phyloP scores from a whole-genome alignment of 2,797 vertebrate genomes.

The Rachycentron canadum region DNA sequence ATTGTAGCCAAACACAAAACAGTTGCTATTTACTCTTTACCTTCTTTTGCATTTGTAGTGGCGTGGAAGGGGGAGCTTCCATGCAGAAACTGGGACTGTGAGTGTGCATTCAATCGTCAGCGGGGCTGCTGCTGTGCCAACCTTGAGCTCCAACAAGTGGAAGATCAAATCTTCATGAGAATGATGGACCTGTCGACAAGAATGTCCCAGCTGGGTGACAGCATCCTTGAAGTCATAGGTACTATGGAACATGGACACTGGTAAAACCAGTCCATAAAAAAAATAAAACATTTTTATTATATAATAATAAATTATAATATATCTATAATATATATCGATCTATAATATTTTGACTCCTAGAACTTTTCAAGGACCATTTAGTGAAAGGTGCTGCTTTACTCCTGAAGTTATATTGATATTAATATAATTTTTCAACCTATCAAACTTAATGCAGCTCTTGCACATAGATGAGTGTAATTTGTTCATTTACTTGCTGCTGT shows the following conservation, averaged over 20 bases:
- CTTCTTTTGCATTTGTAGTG: conserved; percentile 35
- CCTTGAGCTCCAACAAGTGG: conserved; percentile 30
- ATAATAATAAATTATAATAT: too few species aligned
- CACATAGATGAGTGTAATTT: too few species aligned
- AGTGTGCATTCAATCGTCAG: conserved; percentile 57
- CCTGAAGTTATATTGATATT: too few species aligned
- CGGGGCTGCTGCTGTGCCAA: conserved; percentile 71
- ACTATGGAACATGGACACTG: background rate
- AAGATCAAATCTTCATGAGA: conserved; percentile 46
- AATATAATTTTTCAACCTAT: too few species aligned
- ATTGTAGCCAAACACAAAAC: too few species aligned
- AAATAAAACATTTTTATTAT: too few species aligned
- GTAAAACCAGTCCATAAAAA: background rate
- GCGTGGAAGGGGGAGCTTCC: conserved; percentile 45
- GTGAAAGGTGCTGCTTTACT: too few species aligned
- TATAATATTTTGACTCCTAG: too few species aligned
- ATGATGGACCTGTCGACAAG: conserved; percentile 32
- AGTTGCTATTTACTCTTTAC: background rate
- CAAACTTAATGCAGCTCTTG: too few species aligned
- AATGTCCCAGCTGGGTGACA: conserved; percentile 28
- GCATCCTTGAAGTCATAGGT: conserved; percentile 58
- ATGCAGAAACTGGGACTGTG: conserved; percentile 65
- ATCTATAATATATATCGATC: too few species aligned
- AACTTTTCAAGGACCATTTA: too few species aligned
- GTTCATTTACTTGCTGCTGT: too few species aligned